Conservation (phyloP, 2,113 vertebrate genomes). For the Microtus oregoni region DNA sequence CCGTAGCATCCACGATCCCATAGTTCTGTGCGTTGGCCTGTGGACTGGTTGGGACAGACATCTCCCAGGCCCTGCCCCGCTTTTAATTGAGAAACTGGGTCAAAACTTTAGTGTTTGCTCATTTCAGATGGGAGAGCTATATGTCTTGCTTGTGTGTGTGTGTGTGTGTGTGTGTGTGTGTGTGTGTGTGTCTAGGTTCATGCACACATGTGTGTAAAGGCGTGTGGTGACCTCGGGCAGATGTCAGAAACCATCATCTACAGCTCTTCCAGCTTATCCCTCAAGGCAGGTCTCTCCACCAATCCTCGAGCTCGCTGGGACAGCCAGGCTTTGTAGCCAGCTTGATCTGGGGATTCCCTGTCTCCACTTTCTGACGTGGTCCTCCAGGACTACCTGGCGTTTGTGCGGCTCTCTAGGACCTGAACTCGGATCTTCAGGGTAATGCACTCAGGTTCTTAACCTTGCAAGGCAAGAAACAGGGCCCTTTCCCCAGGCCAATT, state of each 20-base stretch:
- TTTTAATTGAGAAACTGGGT: slow-evolving; percentile 3
- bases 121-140: background rate
- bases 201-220: background rate
- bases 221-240: background rate
- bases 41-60: background rate
- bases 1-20: background rate
- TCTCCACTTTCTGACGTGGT: background rate
- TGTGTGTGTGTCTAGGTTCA: background rate
- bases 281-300: background rate
- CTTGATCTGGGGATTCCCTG: background rate
- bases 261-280: background rate
- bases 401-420: background rate
- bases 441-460: background rate
- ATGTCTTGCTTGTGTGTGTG: background rate
- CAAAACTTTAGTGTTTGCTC: slow-evolving; percentile 5
- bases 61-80: background rate
- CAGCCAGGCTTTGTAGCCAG: background rate
- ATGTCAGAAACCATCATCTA: background rate
- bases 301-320: background rate
- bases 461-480: no score
- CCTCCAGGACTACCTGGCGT: background rate
- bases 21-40: background rate
- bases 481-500: no score
- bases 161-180: background rate
- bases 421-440: background rate